Conservation (phyloP, 2,797 vertebrate species). For the Pangasius mekongensis region DNA sequence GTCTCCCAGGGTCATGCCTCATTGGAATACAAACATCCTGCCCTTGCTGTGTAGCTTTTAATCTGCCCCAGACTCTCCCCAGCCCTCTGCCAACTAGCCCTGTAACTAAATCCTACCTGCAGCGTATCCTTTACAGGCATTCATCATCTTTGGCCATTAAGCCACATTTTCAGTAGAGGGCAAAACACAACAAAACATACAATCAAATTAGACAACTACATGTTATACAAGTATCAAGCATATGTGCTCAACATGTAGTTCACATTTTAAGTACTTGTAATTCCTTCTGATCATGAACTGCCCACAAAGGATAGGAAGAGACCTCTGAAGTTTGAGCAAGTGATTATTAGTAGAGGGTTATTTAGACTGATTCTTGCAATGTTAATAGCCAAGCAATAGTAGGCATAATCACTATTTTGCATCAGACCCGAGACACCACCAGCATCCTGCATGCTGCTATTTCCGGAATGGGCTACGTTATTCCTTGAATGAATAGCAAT, state of each 20-base stretch:
- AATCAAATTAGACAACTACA: constrained; percentile 61
- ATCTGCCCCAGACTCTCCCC: constrained; percentile 58
- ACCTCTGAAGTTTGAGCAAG: neutral
- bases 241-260: constrained; percentile 13
- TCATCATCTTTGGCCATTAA: constrained; percentile 83
- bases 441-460: constrained; percentile 65
- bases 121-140: constrained; percentile 84
- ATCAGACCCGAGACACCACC: constrained; percentile 60
- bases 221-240: constrained; percentile 27
- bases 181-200: constrained; percentile 62
- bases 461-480: constrained; percentile 74
- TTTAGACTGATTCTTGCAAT: constrained; percentile 54
- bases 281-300: constrained; percentile 7
- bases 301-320: constrained; percentile 47
- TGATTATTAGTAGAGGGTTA: constrained; percentile 26
- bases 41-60: constrained; percentile 63
- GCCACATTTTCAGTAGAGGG: constrained; percentile 66
- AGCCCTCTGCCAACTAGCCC: constrained; percentile 63
- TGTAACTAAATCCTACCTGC: constrained; percentile 87
- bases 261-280: constrained; percentile 1
- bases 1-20: constrained; percentile 64
- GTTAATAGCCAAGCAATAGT: constrained; percentile 46
- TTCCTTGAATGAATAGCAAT: constrained; percentile 62
- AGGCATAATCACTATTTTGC: constrained; percentile 57
- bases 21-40: constrained; percentile 71